Evolutionary conservation across 2,113 vertebrate genomes (phyloP), one percentile per base, ranked within the genome.

Genomic region (Pteruthius melanotis): DNA sequence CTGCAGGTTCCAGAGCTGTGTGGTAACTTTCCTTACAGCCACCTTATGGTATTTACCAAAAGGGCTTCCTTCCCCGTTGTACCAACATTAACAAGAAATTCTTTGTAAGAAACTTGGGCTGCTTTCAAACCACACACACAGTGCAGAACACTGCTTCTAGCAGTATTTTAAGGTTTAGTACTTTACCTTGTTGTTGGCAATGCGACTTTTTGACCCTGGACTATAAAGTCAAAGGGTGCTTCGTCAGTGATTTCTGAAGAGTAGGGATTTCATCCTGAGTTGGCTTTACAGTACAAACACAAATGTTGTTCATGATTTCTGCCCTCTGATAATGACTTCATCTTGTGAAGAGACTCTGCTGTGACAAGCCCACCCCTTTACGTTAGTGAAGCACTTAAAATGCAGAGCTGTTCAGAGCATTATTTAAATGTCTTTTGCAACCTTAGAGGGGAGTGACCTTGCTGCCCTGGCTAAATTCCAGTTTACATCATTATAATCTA

Each of bases 401-500:
- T 39, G 20, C 72, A 53, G 70, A 72, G 72, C 56, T 75, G 50
- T 69, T 85, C 72, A 47, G 66, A 72, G 50, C 49, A 54, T 79
- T 56, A 49, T 64, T 96, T 76, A 68, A 92, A 75, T 92, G 61
- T 39, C 68, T 94, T 93, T 94, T 94, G 86, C 71, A 95, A 69
- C 56, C 72, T 37, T 57, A 54, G 37, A 88, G 70, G 75, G 1
- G 2, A 87, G 42, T 83, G 85, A 95, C 82, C 83, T 75, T 50
- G 50, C 66, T 92, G 81, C 50, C 45, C 42, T 77, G 87, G 87
- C 83, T 74, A 84, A 95, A 95, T 90, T 92, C 92, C 89, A 96
- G 27, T 66, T 90, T 87, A 61, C 80, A 16, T 86, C 78, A 93
- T 60, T 87, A 52, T 77, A 83, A 56, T 47, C 63, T 84, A 7